A percentile compares a stretch with the other conserved stretches of the same genome.
Conservation (phyloP, 2,797 vertebrate species). For the Hydrophis major region DNA sequence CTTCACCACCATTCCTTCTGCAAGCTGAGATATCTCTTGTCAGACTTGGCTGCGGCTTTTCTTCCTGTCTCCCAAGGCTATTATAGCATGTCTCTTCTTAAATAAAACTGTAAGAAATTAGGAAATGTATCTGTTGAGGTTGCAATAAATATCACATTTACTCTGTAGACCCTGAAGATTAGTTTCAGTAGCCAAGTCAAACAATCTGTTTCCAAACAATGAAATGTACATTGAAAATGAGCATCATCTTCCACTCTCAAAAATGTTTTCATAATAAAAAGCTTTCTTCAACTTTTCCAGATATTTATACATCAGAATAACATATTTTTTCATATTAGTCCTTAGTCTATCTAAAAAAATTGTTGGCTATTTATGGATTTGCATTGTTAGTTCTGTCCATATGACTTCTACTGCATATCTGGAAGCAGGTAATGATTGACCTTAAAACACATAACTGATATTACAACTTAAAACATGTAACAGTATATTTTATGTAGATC, state of each 20-base stretch:
- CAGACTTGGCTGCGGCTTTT: neutral
- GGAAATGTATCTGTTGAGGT: neutral
- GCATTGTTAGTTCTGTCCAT: neutral
- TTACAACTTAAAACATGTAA: neutral
- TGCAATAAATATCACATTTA: conserved; percentile 3
- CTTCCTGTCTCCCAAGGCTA: neutral
- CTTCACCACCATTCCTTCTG: neutral
- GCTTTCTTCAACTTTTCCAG: neutral
- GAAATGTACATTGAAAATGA: neutral
- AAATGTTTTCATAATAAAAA: neutral
- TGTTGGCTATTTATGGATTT: neutral
- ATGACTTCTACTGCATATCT: neutral
- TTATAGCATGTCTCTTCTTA: neutral
- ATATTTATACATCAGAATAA: neutral
- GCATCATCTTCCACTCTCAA: neutral
- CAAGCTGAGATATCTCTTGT: neutral
- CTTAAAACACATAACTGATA: neutral
- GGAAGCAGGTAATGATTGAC: neutral
- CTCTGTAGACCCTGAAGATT: neutral
- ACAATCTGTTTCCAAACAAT: neutral
- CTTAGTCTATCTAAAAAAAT: neutral
- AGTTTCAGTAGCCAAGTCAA: neutral
- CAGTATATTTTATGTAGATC: neutral
- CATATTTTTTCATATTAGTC: neutral
- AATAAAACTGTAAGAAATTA: neutral